Evolutionary conservation across 2,797 vertebrate genomes (phyloP).

Genomic region (Myotis vivesi): DNA sequence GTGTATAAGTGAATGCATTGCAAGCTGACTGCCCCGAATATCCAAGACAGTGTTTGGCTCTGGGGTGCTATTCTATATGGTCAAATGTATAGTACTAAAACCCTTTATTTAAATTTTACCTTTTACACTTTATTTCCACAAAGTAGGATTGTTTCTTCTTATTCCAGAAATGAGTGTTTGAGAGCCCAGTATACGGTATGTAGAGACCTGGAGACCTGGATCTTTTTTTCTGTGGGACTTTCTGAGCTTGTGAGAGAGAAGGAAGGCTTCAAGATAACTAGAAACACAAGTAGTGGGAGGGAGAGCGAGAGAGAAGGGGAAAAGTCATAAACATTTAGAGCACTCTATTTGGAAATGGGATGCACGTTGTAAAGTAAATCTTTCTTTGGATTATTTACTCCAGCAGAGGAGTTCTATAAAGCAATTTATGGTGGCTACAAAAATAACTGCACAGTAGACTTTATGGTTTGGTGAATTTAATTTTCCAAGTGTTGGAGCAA

Average conservation of each 20-base stretch:
- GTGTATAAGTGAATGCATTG: conserved; percentile 33
- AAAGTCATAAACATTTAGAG: conserved; percentile 61
- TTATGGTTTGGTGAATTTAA: conserved; percentile 61
- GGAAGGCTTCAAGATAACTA: conserved; percentile 59
- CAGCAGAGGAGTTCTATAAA: conserved; percentile 64
- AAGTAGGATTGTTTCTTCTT: conserved; percentile 55
- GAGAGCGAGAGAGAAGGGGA: background rate
- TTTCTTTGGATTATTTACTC: conserved; percentile 59
- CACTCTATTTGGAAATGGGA: conserved; percentile 51
- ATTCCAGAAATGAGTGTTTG: conserved; percentile 62
- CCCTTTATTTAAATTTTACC: conserved; percentile 52
- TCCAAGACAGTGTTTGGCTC: conserved; percentile 41
- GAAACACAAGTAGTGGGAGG: conserved; percentile 62
- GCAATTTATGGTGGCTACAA: conserved; percentile 75
- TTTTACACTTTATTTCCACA: conserved; percentile 66
- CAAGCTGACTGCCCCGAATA: background rate
- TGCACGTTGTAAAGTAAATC: conserved; percentile 73
- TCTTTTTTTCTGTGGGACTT: conserved; percentile 38
- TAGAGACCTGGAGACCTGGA: conserved; percentile 24
- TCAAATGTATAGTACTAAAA: conserved; percentile 71
- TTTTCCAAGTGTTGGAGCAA: conserved; percentile 78
- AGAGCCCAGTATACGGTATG: conserved; percentile 44
- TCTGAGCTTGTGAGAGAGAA: conserved; percentile 16
- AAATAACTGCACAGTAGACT: conserved; percentile 66
- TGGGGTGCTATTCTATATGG: conserved; percentile 47